Conservation (phyloP, 2,113 vertebrate species). For the Sclerurus mexicanus region DNA sequence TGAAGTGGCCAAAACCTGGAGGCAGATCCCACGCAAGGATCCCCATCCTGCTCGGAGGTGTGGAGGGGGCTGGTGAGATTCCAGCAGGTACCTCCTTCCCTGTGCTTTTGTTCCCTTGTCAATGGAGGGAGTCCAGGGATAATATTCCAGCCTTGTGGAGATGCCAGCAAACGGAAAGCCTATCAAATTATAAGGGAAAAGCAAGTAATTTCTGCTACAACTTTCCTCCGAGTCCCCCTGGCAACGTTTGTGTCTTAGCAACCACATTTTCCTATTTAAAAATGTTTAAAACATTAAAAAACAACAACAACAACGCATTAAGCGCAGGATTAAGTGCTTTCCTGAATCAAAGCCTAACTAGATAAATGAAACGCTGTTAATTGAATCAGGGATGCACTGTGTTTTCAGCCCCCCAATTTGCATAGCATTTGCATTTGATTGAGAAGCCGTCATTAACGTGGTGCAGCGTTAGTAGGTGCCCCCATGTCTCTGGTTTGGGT, state of each 20-base stretch:
- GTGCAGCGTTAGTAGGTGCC: neutral
- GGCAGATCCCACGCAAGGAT: neutral
- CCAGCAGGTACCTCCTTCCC: neutral
- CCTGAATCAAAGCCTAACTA: conserved; percentile 54
- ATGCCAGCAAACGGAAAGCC: neutral
- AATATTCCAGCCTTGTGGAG: neutral
- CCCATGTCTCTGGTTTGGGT: neutral
- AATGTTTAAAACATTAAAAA: conserved; percentile 33
- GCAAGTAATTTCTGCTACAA: neutral
- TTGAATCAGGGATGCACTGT: conserved; percentile 55
- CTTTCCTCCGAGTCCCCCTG: neutral
- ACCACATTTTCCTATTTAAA: conserved; percentile 40
- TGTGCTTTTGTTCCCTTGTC: neutral
- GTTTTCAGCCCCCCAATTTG: conserved; percentile 40
- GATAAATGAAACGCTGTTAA: conserved; percentile 58
- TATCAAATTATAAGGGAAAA: neutral
- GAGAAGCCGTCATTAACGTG: neutral
- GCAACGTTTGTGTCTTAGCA: conserved; percentile 46
- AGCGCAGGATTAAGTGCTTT: conserved; percentile 32
- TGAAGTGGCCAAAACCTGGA: neutral
- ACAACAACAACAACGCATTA: neutral
- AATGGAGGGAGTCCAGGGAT: neutral
- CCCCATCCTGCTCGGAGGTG: rapidly evolving
- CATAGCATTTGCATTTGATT: conserved; percentile 48
- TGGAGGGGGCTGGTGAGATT: neutral